These are phyloP conservation scores for Eretmochelys imbricata DNA, from an alignment of 2,113 vertebrate species.

Conservation along the genomic window DNA sequence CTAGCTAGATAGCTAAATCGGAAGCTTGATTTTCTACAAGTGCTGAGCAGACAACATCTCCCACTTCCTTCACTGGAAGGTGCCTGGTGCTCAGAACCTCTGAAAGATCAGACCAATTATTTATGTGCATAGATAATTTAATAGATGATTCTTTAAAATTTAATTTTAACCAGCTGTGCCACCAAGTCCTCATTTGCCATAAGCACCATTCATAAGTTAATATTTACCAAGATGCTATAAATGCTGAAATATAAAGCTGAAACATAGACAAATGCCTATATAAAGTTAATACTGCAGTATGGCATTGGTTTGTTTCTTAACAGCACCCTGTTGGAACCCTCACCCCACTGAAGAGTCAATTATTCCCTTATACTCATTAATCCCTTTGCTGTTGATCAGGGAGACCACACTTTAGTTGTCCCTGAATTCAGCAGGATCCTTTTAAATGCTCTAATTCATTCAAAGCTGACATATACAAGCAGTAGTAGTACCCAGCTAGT, in stretches of 20 bases:
- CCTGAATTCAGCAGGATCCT: neutral
- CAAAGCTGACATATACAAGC: neutral
- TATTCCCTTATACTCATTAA: neutral
- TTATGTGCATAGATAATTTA: neutral
- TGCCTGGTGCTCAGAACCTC: neutral
- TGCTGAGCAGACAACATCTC: neutral
- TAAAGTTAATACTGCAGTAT: neutral
- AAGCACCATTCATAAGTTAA: neutral
- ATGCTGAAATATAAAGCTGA: neutral
- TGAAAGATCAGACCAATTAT: neutral
- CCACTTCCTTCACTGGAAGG: neutral
- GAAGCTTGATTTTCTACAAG: neutral
- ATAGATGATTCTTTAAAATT: neutral
- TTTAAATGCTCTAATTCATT: neutral
- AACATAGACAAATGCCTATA: neutral
- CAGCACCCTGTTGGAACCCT: neutral
- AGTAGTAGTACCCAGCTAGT: neutral
- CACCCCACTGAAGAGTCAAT: neutral
- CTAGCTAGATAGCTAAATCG: neutral
- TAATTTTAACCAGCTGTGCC: neutral
- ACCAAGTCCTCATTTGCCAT: neutral
- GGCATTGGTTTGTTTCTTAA: neutral
- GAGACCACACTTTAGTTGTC: accelerated
- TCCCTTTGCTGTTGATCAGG: neutral
- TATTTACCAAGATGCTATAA: neutral